Conservation (phyloP, 1,140 invertebrate genomes). For the Sycobia sp. region DNA sequence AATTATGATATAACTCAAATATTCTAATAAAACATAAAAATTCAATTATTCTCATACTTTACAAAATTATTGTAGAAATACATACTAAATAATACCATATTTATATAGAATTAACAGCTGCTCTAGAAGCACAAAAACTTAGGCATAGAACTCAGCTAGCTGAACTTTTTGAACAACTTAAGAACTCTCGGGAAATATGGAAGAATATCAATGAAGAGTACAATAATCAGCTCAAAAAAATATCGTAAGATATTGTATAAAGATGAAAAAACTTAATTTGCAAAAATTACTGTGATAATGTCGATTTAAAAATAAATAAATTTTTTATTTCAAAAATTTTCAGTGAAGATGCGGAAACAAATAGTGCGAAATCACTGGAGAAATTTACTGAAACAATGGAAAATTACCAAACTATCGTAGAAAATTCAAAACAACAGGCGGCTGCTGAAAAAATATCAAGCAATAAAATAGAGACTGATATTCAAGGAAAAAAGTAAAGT, state of each 20-base stretch:
- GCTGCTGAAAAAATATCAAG: slow-evolving; percentile 24
- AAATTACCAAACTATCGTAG: slow-evolving; percentile 18
- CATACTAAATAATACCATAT: no score
- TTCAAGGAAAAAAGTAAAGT: slow-evolving; percentile 39
- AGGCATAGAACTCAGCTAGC: slow-evolving; percentile 30
- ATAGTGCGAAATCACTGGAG: background rate
- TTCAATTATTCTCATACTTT: no score
- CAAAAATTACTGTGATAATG: background rate
- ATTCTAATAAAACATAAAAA: no score
- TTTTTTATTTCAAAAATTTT: background rate
- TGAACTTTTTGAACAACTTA: background rate
- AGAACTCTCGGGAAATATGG: background rate
- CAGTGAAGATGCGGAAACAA: slow-evolving; percentile 13
- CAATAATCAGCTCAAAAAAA: background rate
- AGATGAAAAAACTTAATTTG: background rate
- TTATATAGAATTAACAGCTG: slow-evolving; percentile 30
- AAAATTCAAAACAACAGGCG: slow-evolving; percentile 32
- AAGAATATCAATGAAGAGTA: slow-evolving; percentile 11
- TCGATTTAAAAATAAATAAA: background rate
- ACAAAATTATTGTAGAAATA: no score
- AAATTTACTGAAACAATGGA: slow-evolving; percentile 6
- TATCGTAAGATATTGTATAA: background rate
- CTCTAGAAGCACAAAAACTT: slow-evolving; percentile 36
- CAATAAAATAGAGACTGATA: slow-evolving; percentile 34
- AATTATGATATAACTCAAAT: no score